Base-by-base conservation (phyloP, 64 coral and sea anemone species). In the Trachythela sp. region DNA sequence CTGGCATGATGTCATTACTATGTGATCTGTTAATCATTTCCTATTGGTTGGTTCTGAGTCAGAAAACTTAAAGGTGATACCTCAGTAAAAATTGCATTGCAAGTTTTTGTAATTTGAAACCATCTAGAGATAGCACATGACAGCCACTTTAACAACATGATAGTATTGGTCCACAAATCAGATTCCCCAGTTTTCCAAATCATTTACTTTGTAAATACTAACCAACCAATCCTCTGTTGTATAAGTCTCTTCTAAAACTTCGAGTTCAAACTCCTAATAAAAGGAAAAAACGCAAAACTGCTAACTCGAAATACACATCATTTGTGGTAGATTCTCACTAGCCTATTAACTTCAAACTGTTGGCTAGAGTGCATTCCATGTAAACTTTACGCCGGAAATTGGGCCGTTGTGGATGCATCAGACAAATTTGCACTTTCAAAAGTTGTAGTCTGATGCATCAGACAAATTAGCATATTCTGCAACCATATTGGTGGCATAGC, bases 191-290 rank as follows among this genome's bases (percentile, higher is more conserved):
- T 99, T 99, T 22, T 99, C 96, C 71, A 99, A 91, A 87, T 99
- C 96, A 56, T 99, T 99, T 26, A 99, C 96, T 92, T 95, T 99
- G 91, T 99, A 99, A 86, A 99, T 99, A 89, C 96, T 89, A 70
- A 99, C 96, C 86, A 99, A 91, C 96, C 96, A 99, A 56, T 99
- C 93, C 87, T 99, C 96, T 2, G 96, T 99, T 41, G 96, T 99
- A 84, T 99, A 99, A 36, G 96, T 93, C 36, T 99, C 96, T 49
- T 99, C 96, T n/a, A 99, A 60, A 27, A 99, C 96, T 45, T 99
- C 96, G 41, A 99, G 87, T 88, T 99, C 96, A 83, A 99, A 99
- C 89, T 99, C 96, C 96, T 99, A 54, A n/a, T 80, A 71, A 54
- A 26, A 17, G 84, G 39, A 22, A 59, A 22, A 20, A 26, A 52